Percentiles rank a stretch among this genome's conserved stretches.
Evolutionary conservation across 1,140 invertebrate species (phyloP).

Genomic region (Eumeta japonica): DNA sequence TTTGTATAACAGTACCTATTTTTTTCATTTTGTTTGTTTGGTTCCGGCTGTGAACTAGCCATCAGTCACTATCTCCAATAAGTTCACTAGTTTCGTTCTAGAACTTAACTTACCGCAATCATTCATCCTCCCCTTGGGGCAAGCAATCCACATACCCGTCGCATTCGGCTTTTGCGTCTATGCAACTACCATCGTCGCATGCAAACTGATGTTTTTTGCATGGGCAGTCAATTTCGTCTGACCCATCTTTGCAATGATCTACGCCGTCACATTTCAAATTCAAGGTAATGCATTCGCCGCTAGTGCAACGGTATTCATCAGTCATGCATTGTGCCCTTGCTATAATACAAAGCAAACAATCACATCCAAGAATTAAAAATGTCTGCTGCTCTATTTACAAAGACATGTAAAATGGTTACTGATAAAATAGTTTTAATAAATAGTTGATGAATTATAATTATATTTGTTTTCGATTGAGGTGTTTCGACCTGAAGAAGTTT

Average conservation of each 20-base stretch:
- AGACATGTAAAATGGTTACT: no score
- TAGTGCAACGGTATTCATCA: slow-evolving; percentile 52
- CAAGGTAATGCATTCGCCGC: slow-evolving; percentile 69
- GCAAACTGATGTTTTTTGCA: slow-evolving; percentile 54
- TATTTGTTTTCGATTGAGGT: no score
- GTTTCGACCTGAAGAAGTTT: no score
- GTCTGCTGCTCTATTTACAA: no score
- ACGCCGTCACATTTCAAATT: slow-evolving; percentile 72
- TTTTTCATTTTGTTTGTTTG: no score
- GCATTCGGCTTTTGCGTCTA: slow-evolving; percentile 52
- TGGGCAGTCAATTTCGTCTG: slow-evolving; percentile 70
- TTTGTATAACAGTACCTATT: no score
- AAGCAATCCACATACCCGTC: slow-evolving; percentile 61
- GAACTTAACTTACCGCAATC: slow-evolving; percentile 65
- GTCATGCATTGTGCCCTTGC: slow-evolving; percentile 51
- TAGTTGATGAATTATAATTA: no score
- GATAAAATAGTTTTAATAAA: no score
- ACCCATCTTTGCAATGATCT: slow-evolving; percentile 70
- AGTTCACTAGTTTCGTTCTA: no score
- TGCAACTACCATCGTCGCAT: slow-evolving; percentile 61
- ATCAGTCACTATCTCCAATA: no score
- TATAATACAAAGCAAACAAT: slow-evolving; percentile 29
- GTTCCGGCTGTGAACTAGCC: no score
- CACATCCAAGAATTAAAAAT: slow-evolving; percentile 38
- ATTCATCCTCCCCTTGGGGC: slow-evolving; percentile 66